Conservation (phyloP, 64 coral and sea anemone genomes). For the Astreopora myriophthalma region DNA sequence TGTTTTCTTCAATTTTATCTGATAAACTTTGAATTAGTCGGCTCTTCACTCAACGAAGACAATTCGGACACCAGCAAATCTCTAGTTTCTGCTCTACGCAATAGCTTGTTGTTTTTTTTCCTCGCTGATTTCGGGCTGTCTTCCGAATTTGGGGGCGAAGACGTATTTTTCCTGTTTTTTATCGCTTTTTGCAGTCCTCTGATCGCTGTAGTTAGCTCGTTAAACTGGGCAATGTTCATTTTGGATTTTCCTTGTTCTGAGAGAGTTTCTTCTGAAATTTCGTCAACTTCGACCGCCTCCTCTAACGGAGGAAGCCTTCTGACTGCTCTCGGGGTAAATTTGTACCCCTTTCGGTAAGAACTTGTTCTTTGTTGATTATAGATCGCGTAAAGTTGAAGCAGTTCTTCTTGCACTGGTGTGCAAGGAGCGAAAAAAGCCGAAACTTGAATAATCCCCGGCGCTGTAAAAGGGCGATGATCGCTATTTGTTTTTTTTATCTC, state of each 20-base stretch:
- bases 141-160: conserved; percentile 4
- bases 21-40: no score
- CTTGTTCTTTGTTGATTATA: conserved; percentile 79
- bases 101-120: neutral
- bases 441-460: conserved; percentile 9
- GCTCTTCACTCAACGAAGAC: neutral
- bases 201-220: conserved; percentile 28
- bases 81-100: conserved; percentile 4
- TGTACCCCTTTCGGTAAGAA: conserved; percentile 75
- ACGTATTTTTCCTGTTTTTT: conserved; percentile 31
- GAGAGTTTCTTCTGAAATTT: neutral
- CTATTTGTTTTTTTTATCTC: neutral
- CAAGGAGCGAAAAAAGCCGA: conserved; percentile 27
- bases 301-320: neutral
- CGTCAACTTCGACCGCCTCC: neutral
- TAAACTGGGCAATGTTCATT: conserved; percentile 37
- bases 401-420: conserved; percentile 46
- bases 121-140: neutral
- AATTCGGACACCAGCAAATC: neutral
- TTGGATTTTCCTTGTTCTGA: conserved; percentile 30
- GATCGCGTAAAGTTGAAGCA: conserved; percentile 60
- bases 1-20: no score
- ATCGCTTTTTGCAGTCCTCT: conserved; percentile 50
- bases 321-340: conserved; percentile 5
- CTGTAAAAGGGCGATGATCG: neutral